Percentiles rank a stretch among this genome's conserved stretches.
phyloP scores from a whole-genome alignment of 2,113 vertebrate species.

The Callipepla californica region DNA sequence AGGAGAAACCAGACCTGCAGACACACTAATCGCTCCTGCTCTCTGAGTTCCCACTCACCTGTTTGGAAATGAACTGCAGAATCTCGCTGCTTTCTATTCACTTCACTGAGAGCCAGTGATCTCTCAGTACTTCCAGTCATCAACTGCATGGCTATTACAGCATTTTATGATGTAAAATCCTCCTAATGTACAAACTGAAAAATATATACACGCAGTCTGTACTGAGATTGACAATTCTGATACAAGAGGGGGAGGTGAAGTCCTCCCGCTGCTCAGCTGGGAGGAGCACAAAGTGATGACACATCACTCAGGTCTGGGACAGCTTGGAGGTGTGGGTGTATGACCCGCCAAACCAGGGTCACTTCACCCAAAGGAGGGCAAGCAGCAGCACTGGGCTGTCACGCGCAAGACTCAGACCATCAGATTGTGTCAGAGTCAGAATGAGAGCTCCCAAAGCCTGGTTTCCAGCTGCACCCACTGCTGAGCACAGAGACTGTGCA shows the following conservation, averaged over 20 bases:
- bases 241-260: neutral
- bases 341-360: neutral
- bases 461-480: neutral
- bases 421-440: neutral
- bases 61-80: slow-evolving; percentile 17
- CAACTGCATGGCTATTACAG: neutral
- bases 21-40: neutral
- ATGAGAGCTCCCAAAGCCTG: neutral
- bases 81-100: slow-evolving; percentile 1
- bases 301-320: neutral
- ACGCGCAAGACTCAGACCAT: neutral
- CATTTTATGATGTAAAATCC: neutral
- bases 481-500: neutral
- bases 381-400: neutral
- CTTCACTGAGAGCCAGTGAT: neutral
- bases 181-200: neutral
- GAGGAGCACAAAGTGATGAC: neutral
- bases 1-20: slow-evolving; percentile 52
- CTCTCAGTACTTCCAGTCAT: neutral
- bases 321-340: fast-evolving
- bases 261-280: neutral
- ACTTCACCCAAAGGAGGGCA: neutral
- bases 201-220: neutral
- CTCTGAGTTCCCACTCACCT: neutral
- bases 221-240: neutral